These are phyloP conservation scores for Hecatera dysodea DNA, from an alignment of 2,888 invertebrate species.

Conservation along the genomic window DNA sequence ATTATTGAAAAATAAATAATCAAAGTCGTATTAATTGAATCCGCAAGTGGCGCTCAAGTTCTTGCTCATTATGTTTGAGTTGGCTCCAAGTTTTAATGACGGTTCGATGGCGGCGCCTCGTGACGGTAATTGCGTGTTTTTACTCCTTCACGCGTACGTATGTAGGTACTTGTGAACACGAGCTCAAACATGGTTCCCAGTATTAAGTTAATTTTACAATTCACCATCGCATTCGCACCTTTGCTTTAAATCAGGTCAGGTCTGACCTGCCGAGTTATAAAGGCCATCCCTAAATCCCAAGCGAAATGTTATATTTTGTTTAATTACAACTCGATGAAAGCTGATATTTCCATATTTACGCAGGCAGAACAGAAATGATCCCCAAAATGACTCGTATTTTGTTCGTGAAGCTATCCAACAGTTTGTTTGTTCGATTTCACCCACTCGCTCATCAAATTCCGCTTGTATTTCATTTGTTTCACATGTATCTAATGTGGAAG, in stretches of 20 bases:
- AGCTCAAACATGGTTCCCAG: not conserved
- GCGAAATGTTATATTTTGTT: slow-evolving; percentile 28
- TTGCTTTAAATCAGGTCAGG: not conserved
- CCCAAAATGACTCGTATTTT: not conserved
- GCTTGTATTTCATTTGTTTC: slow-evolving; percentile 9
- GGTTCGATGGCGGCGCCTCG: slow-evolving; percentile 22
- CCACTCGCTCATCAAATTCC: slow-evolving; percentile 2
- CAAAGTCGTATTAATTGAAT: slow-evolving; percentile 41
- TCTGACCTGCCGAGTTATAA: not conserved
- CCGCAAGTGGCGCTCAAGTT: slow-evolving; percentile 36
- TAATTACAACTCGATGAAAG: slow-evolving; percentile 34
- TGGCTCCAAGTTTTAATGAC: slow-evolving; percentile 54
- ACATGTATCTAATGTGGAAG: not conserved
- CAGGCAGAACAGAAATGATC: not conserved
- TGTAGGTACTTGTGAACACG: not conserved
- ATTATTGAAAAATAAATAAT: slow-evolving; percentile 36
- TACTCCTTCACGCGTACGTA: not conserved
- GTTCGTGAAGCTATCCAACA: slow-evolving; percentile 1
- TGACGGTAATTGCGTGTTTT: slow-evolving; percentile 8
- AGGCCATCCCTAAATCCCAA: not conserved
- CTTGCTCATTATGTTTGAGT: slow-evolving; percentile 52
- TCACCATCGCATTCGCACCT: not conserved
- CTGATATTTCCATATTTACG: slow-evolving; percentile 29
- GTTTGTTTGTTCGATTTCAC: slow-evolving; percentile 10
- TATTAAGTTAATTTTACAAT: not conserved